Evolutionary conservation across 2,113 vertebrate species (phyloP).

Genomic region (Carettochelys insculpta): DNA sequence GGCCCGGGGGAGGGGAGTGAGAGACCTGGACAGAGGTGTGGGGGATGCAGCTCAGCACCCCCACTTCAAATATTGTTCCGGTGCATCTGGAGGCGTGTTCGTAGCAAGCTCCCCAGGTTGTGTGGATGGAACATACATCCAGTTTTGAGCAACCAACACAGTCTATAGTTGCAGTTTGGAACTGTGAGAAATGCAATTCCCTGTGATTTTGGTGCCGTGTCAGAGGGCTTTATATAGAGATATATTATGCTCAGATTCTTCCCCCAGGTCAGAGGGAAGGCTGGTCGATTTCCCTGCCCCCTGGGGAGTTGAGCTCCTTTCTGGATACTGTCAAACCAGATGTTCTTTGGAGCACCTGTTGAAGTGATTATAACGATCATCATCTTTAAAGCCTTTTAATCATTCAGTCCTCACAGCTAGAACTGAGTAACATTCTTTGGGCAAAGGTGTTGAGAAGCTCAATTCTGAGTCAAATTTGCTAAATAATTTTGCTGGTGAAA

Average conservation of each 20-base stretch:
- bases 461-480: background rate
- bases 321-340: background rate
- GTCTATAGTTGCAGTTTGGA: background rate
- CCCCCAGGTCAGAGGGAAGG: background rate
- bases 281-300: background rate
- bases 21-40: too few relatives aligned
- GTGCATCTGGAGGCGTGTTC: background rate
- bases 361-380: background rate
- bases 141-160: background rate
- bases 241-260: background rate
- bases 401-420: background rate
- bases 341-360: background rate
- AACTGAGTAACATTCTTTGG: background rate
- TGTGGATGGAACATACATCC: background rate
- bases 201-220: background rate
- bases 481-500: background rate
- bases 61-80: too few relatives aligned
- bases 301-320: background rate
- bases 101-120: background rate
- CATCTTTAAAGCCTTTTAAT: background rate
- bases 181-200: background rate
- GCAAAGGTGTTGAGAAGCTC: background rate
- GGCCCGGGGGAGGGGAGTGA: too few relatives aligned
- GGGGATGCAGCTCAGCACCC: too few relatives aligned
- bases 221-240: background rate